These are phyloP conservation scores for Diadegma fenestrale DNA, from an alignment of 2,888 invertebrate genomes.

Conservation along the genomic window DNA sequence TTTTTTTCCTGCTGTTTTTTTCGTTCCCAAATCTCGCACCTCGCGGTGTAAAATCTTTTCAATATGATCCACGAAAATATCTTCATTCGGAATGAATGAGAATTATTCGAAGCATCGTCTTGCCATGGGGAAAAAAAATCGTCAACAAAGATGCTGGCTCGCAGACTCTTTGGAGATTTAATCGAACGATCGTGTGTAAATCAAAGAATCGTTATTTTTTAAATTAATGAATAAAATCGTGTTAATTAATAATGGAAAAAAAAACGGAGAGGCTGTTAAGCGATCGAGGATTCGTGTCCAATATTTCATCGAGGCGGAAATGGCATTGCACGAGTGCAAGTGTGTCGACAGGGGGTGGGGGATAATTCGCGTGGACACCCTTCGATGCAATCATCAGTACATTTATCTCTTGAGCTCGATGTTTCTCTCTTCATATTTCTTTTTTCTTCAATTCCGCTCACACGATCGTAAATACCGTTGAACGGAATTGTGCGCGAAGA, in stretches of 20 bases:
- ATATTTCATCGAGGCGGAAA: conserved; percentile 57
- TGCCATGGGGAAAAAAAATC: neutral
- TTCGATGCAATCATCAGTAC: conserved; percentile 38
- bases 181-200: neutral
- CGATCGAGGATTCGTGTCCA: conserved; percentile 28
- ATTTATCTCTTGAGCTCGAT: conserved; percentile 43
- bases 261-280: neutral
- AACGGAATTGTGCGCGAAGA: conserved; percentile 31
- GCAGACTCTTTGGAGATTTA: neutral
- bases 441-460: neutral
- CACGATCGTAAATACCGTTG: conserved; percentile 35
- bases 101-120: conserved; percentile 8
- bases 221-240: neutral
- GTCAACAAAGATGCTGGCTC: neutral
- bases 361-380: conserved; percentile 49
- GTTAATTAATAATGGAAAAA: neutral
- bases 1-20: conserved; percentile 8
- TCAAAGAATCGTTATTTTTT: neutral
- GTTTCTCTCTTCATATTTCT: conserved; percentile 8
- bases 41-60: neutral
- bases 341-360: conserved; percentile 2
- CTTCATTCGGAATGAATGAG: conserved; percentile 34
- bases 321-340: conserved; percentile 11
- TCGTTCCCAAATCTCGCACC: conserved; percentile 20
- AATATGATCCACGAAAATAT: conserved; percentile 33